Evolutionary conservation across 2,113 vertebrate species (phyloP).

Genomic region (Triplophysa tibetana): DNA sequence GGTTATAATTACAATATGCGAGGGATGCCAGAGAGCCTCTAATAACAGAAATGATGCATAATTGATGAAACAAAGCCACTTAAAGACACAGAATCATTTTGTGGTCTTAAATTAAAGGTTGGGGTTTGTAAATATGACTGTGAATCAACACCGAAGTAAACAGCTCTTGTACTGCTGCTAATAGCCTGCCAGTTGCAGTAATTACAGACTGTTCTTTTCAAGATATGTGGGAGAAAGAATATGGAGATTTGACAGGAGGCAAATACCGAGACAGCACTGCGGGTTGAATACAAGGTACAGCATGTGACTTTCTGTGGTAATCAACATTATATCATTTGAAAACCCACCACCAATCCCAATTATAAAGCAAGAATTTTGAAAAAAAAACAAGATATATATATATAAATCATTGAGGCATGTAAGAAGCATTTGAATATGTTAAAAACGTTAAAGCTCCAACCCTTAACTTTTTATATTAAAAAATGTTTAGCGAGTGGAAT

Average conservation of each 20-base stretch:
- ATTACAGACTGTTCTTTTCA: constrained; percentile 19
- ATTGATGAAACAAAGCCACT: constrained; percentile 19
- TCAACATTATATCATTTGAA: no score
- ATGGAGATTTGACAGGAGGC: not conserved
- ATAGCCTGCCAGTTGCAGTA: constrained; percentile 28
- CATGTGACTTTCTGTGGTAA: no score
- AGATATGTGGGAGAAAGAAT: not conserved
- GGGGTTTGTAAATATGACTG: constrained; percentile 29
- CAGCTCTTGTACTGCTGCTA: constrained; percentile 8
- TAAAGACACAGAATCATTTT: constrained; percentile 24
- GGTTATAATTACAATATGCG: not conserved
- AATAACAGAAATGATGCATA: constrained; percentile 32
- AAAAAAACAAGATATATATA: no score
- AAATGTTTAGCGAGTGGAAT: no score
- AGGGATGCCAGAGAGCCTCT: not conserved
- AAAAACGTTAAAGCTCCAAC: no score
- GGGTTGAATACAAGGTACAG: no score
- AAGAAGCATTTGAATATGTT: no score
- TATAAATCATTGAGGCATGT: no score
- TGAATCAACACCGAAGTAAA: constrained; percentile 23
- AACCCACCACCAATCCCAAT: no score
- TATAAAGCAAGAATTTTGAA: no score
- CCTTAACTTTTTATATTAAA: no score
- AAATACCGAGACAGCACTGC: not conserved
- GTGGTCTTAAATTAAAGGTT: constrained; percentile 20